Base-by-base conservation (phyloP, 2,888 invertebrate genomes). In the Lampropteryx suffumata region DNA sequence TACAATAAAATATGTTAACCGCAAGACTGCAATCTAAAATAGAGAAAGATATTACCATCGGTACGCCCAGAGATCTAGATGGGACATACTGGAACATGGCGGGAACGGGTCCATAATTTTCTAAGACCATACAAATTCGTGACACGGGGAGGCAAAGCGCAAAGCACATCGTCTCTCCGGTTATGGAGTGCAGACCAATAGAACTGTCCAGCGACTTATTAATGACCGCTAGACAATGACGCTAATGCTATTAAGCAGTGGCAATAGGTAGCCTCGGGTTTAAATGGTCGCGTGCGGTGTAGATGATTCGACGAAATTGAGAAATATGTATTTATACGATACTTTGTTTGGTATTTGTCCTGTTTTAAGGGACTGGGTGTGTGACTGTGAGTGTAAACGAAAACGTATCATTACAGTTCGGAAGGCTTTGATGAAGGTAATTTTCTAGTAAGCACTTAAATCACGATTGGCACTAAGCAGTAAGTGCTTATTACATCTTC, bases 191-290 rank as follows among this genome's bases (percentile, higher is more conserved):
- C 66, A 63, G 71, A 61, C 82, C 85, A 82, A 86, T 87, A 84
- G 81, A 86, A 82, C 83, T 84, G 84, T 85, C 84, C 63, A 39
- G 60, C 64, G 69, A 72, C 79, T 85, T 88, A 89, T 89, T 87
- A 88, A 90, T 82, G 84, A 78, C 72, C 65, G 60, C 62, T 70
- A 77, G 82, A 85, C 87, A 87, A 86, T 85, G 81, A 83, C 74
- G 76, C 79, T 84, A 84, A 86, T 82, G 82, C 79, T 80, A 88
- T 89, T 84, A 88, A 84, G 79, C 78, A 77, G 73, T 73, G 68
- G 69, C 67, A 70, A 77, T 77, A 73, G 70, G 74, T 72, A 69
- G 69, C 73, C 65, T 64, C 57, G 65, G 65, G 67, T 65, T 79
- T 76, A 73, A 76, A 71, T 71, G 73, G 71, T 69, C 68, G 72